Evolutionary conservation across 1,140 invertebrate species (phyloP), one percentile per base, ranked within the genome.

Genomic region (Dufourea novaeangliae): DNA sequence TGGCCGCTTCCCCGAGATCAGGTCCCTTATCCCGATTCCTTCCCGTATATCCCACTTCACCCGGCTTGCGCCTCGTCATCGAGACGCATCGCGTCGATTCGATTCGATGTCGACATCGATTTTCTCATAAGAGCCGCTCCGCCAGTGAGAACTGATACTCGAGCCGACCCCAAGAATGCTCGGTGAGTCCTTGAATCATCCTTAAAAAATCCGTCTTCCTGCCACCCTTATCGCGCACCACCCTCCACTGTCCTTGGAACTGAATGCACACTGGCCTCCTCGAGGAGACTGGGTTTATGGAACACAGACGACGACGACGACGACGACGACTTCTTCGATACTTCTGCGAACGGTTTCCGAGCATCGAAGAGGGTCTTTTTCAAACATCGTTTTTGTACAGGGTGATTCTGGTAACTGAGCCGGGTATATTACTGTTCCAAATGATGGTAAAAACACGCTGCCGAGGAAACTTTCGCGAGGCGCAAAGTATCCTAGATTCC

Each of bases 21-120:
- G 54, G 27, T 27, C 27, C n/a, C 62, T 66, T 68, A 78, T 78
- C 76, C 76, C 12, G 82, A 83, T 84, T 80, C 77, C 68, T 84
- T 10, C 8, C n/a, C 79, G 83, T 84, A 72, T 70, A 76, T 54
- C 27, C 62, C 81, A 61, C 71, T 83, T 80, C 72, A 72, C 67
- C 56, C 44, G 71, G 76, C 82, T n/a, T 71, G 50, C 57, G 41
- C 37, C n/a, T 63, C 64, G 72, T 75, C 72, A 67, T 78, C 46
- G 75, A 22, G 54, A 61, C 56, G 29, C 76, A 44, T 46, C 39
- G 29, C 76, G 29, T 37, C 70, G 52, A 46, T 44, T 14, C 63
- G 39, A 46, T 39, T 78, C 59, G 64, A 62, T 50, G 64, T 66
- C 69, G 80, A 82, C 69, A 54, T 72, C 81, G 80, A 83, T 83